Evolutionary conservation across 2,113 vertebrate species (phyloP).

Genomic region (Ginglymostoma cirratum): DNA sequence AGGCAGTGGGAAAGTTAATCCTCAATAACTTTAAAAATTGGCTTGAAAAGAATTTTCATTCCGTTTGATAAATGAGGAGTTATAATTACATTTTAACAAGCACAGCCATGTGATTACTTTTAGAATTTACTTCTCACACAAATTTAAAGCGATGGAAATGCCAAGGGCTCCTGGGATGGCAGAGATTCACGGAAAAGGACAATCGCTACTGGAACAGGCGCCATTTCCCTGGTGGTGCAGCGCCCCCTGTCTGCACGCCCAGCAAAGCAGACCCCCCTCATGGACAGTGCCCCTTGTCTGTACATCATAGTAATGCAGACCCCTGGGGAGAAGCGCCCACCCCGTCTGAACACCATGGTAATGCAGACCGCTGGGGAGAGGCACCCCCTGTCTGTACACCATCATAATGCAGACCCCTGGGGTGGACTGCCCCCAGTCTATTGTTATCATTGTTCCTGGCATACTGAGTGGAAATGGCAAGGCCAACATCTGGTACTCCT

Average conservation of each 20-base stretch:
- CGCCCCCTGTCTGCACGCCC: not conserved
- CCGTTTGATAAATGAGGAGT: not conserved
- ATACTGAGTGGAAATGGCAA: no score
- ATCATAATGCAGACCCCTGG: not conserved
- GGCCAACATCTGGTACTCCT: no score
- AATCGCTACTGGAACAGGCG: not conserved
- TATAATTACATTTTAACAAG: not conserved
- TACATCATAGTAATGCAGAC: no score
- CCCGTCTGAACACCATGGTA: not conserved
- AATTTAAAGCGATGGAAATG: no score
- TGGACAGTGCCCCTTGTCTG: no score
- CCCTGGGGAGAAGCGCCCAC: not conserved
- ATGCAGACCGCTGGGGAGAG: not conserved
- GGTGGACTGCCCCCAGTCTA: not conserved
- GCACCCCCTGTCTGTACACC: not conserved
- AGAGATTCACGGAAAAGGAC: not conserved
- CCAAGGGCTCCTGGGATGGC: not conserved
- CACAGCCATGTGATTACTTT: not conserved
- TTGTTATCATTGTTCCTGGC: no score
- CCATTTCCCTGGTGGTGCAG: not conserved
- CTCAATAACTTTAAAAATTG: not conserved
- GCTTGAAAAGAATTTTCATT: not conserved
- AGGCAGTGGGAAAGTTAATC: not conserved
- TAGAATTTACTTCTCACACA: not conserved
- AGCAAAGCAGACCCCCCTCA: no score